A percentile compares a stretch with the other conserved stretches of the same genome.
phyloP scores from a whole-genome alignment of 2,113 vertebrate genomes.

The Labrus mixtus region DNA sequence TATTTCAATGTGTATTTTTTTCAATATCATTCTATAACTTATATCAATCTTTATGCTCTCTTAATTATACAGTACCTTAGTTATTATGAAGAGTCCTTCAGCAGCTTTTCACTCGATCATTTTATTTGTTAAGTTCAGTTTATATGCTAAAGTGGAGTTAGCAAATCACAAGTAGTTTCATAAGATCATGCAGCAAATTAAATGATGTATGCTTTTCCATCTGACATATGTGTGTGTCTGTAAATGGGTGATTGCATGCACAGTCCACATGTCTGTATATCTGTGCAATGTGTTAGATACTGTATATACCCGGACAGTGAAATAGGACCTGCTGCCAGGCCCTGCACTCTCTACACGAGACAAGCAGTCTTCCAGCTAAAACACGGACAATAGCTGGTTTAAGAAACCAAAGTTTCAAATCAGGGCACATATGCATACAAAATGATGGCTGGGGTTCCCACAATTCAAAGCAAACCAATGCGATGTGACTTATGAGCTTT shows the following conservation, averaged over 20 bases:
- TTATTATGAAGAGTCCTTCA: too few relatives aligned
- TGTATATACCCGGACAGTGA: slow-evolving; percentile 16
- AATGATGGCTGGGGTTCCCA: too few relatives aligned
- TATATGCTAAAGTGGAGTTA: too few relatives aligned
- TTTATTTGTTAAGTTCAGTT: too few relatives aligned
- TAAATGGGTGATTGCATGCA: slow-evolving; percentile 3
- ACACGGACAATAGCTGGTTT: slow-evolving; percentile 27
- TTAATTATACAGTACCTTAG: too few relatives aligned
- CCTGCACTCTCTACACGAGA: slow-evolving; percentile 38
- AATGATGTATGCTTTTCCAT: slow-evolving; percentile 14
- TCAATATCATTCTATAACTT: background rate
- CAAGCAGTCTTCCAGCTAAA: slow-evolving; percentile 33
- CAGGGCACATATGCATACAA: too few relatives aligned
- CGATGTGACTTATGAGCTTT: too few relatives aligned
- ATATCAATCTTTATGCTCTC: too few relatives aligned
- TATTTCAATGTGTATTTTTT: background rate
- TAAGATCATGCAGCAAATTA: background rate
- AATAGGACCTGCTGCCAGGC: slow-evolving; percentile 12
- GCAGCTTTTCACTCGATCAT: too few relatives aligned
- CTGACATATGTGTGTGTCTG: background rate
- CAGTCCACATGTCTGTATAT: background rate
- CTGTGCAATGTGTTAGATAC: slow-evolving; percentile 10
- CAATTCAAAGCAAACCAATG: too few relatives aligned
- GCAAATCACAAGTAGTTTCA: background rate
- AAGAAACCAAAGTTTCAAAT: slow-evolving; percentile 30